Conservation (phyloP, 2,797 vertebrate species). For the Hydrocynus forskahlii region DNA sequence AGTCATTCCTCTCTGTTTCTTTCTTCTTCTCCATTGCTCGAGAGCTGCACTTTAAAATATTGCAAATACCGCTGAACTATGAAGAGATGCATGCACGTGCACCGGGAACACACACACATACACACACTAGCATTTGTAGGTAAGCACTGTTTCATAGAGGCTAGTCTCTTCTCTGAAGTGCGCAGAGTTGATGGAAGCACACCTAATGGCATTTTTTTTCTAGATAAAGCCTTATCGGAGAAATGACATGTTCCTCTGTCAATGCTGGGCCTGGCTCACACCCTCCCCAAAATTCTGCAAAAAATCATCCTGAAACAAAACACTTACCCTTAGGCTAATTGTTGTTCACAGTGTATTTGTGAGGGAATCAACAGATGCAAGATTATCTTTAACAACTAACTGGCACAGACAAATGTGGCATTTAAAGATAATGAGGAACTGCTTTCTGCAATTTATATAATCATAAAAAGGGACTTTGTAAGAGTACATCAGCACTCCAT, state of each 20-base stretch:
- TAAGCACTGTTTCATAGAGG: not conserved
- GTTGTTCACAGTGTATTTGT: not conserved
- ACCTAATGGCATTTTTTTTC: constrained; percentile 17
- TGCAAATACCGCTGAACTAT: not conserved
- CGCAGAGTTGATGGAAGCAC: not conserved
- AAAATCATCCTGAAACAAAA: not conserved
- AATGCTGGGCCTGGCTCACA: constrained; percentile 2
- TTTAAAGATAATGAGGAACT: constrained; percentile 2
- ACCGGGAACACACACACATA: not conserved
- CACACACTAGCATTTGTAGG: not conserved
- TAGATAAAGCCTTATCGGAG: constrained; percentile 29
- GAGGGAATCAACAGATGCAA: constrained; percentile 13
- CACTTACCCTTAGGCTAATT: not conserved
- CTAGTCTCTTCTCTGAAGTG: not conserved
- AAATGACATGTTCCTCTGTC: constrained; percentile 16
- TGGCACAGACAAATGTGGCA: constrained; percentile 8
- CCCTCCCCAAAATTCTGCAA: constrained; percentile 6
- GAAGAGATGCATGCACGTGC: constrained; percentile 22
- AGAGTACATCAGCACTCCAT: not conserved
- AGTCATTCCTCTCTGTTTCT: constrained; percentile 37
- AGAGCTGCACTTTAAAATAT: constrained; percentile 3
- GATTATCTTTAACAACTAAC: constrained; percentile 5
- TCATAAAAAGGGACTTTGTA: not conserved
- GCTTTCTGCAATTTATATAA: not conserved
- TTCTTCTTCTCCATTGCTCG: constrained; percentile 16